Base-by-base conservation (phyloP, 2,888 invertebrate species). In the Tiliacea citrago region DNA sequence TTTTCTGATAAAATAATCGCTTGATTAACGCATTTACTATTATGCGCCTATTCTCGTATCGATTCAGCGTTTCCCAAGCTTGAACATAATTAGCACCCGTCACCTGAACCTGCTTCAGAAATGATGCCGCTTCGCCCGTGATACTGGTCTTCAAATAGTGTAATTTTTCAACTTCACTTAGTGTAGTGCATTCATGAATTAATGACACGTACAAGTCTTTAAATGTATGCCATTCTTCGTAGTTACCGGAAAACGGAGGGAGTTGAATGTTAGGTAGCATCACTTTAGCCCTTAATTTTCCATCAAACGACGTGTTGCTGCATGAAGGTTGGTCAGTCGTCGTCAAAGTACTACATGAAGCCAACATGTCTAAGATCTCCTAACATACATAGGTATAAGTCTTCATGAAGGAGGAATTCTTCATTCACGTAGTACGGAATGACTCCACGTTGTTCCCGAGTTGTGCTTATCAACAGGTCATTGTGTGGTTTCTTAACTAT, bases 81-180 rank as follows among this genome's bases (percentile, higher is more conserved):
- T 70, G 69, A 24, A 45, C 21, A 69, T 84, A 82, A 65, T 83
- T 85, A 29, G 29, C 62, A 18, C 65, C 63, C 16, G 79, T 79
- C n/a, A 77, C 67, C 55, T 79, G 69, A 16, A 83, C 58, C 29
- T 78, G 71, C 51, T 63, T 76, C 13, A 86, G 62, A 67, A 81
- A 67, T 1, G 55, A 53, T 57, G 74, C 78, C 2, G 86, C 81
- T 70, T 85, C 82, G 6, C 81, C 83, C 0, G 77, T 53, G 18
- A 85, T 55, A 61, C 76, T 81, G 10, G 58, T 68, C 65, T 84
- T 84, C 55, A 84, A 73, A 63, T 86, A 84, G 35, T 84, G 81
- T 49, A 81, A 60, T 58, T 83, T 86, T 63, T 86, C 77, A 16
- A 86, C 82, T 9, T 74, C 75, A 29, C 35, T 65, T n/a, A 85